Conservation (phyloP, 92 coral and sea anemone species). For the Micromussa lordhowensis region DNA sequence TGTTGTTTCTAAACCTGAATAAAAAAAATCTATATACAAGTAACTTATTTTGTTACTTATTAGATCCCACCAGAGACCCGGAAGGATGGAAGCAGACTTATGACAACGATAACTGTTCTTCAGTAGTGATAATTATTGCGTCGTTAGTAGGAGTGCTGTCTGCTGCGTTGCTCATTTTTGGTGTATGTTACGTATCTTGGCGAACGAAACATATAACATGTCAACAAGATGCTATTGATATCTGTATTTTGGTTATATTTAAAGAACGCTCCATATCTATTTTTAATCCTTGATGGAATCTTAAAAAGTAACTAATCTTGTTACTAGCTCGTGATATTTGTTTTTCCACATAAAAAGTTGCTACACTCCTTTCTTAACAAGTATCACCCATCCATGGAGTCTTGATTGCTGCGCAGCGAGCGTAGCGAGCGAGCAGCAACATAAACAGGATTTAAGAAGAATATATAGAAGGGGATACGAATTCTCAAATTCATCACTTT, state of each 20-base stretch:
- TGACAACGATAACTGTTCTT: neutral
- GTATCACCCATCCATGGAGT: too few relatives aligned
- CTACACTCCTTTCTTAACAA: neutral
- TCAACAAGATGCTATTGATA: neutral
- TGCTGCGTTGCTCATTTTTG: neutral
- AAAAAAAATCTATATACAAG: too few relatives aligned
- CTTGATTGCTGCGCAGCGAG: too few relatives aligned
- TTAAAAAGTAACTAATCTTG: too few relatives aligned
- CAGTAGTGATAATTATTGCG: neutral
- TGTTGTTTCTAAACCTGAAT: neutral
- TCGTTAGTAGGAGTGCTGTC: conserved; percentile 2
- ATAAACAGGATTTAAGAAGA: too few relatives aligned
- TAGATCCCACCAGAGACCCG: neutral
- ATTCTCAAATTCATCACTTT: too few relatives aligned
- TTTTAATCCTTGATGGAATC: too few relatives aligned
- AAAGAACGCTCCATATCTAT: too few relatives aligned
- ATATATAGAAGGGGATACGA: too few relatives aligned
- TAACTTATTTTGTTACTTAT: neutral
- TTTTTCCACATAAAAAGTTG: neutral
- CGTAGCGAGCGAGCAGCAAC: too few relatives aligned
- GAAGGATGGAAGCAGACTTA: neutral
- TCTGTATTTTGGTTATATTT: neutral
- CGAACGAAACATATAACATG: neutral
- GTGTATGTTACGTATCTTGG: neutral
- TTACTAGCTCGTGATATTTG: neutral